These are phyloP conservation scores for Tetraodon nigroviridis DNA, from an alignment of 2,113 vertebrate genomes.

Conservation along the genomic window DNA sequence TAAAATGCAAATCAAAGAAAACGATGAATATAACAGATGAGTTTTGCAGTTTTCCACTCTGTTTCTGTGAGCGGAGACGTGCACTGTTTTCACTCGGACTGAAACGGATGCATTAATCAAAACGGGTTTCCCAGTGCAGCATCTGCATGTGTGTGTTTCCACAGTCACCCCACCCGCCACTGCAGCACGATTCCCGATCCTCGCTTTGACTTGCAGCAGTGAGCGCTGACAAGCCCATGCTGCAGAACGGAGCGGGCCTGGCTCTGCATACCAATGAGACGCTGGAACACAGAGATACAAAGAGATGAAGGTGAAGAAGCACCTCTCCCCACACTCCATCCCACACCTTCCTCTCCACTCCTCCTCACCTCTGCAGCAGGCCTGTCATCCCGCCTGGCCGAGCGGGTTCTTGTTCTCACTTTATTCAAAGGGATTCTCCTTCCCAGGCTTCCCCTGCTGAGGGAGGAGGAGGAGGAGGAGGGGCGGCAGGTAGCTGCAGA, in stretches of 20 bases:
- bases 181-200: slow-evolving; percentile 61
- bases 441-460: slow-evolving; percentile 56
- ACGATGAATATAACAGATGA: no score
- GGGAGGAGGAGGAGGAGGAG: slow-evolving; percentile 2
- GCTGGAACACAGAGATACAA: slow-evolving; percentile 2
- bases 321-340: slow-evolving; percentile 2
- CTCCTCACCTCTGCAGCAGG: slow-evolving; percentile 50
- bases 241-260: slow-evolving; percentile 69
- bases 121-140: slow-evolving; percentile 60
- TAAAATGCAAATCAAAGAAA: no score
- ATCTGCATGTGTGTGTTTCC: slow-evolving; percentile 14
- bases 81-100: neutral
- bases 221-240: slow-evolving; percentile 67
- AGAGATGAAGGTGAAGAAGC: slow-evolving; percentile 17
- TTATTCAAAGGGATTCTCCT: slow-evolving; percentile 66
- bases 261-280: slow-evolving; percentile 70
- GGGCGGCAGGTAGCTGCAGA: slow-evolving; percentile 24
- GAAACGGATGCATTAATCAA: neutral
- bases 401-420: slow-evolving; percentile 36
- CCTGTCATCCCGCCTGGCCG: slow-evolving; percentile 23
- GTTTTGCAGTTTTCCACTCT: no score
- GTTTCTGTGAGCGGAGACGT: no score
- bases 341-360: neutral
- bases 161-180: slow-evolving; percentile 42
- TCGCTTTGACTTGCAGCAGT: slow-evolving; percentile 56